Evolutionary conservation across 2,113 vertebrate species (phyloP), one percentile per base, ranked within the genome.

Genomic region (Vulpes ferrilata): DNA sequence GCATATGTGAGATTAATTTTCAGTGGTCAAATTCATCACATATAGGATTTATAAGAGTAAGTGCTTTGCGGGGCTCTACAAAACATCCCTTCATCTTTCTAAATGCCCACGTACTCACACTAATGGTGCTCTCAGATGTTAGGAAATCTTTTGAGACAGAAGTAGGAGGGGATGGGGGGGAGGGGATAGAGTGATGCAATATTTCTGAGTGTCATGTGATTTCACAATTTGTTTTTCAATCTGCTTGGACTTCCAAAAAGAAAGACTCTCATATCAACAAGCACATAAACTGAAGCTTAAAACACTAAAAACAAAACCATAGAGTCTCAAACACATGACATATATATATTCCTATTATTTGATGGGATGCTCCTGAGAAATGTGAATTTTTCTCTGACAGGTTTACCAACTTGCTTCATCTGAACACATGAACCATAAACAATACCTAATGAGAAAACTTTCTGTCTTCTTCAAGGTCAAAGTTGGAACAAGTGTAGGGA

Each of bases 141-240:
- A 98, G 96, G 98, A 99, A 99, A 99, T 96, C 97, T 98, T 98
- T 88, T 8, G 95, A 98, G 98, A 95, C 95, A 87, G 84, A 98
- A 97, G 95, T 93, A 93, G 97, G 97, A 97, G 80, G 74, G n/a
- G 60, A 78, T 97, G 27, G 92, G 60, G 57, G 97, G 95, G 97
- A 95, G 97, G 95, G 80, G 67, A n/a, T 22, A 74, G 62, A 98
- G 19, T 98, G 98, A 98, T n/a, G 97, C 94, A 99, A 98, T 60
- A 13, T 92, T 62, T 23, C 96, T 94, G 86, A 98, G 98, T 98
- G 96, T 98, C 96, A 87, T 19, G 62, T 97, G 98, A 98, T 99
- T 98, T 98, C 98, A 98, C 98, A 98, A 98, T 98, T 98, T 99
- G 98, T 98, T 99, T 98, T 99, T 97, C 97, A 97, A 0, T 98